Evolutionary conservation across 2,888 invertebrate genomes (phyloP), one percentile per base, ranked within the genome.

Genomic region (Hyposoter dolosus): DNA sequence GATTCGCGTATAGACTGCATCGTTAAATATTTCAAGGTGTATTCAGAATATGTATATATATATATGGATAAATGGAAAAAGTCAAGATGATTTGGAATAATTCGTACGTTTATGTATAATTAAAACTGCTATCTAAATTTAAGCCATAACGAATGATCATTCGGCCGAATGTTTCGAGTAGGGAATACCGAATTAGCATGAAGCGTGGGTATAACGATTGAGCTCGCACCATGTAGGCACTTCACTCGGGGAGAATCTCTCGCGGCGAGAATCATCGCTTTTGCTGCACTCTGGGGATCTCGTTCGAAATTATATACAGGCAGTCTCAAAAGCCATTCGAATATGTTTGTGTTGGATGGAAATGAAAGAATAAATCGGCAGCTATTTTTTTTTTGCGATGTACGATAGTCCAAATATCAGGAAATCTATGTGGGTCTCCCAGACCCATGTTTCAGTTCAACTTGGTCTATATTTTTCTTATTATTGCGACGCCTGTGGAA

Each of bases 141-240:
- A 56, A 47, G 47, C 35, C 63, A 19, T 71, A 40, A 63, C 68
- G 50, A 83, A 79, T 68, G 40, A 68, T 68, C 53, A 47, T 75
- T 79, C 60, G 40, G 68, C 28, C 47, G 65, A 77, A 68, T 28
- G 47, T 47, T 75, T 23, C 47, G 63, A 60, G 40, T 23, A 35
- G 17, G 23, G 7, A 66, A 65, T 17, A 45, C 77, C 43, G 60
- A 79, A 83, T 74, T 60, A 79, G 75, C 83, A 78, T 83, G 45
- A 84, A 84, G 75, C 75, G 53, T 68, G 12, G 65, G 72, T 63
- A 65, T 43, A 63, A 76, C 77, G 69, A 71, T 83, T 77, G 50
- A 56, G 45, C 68, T 78, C 56, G 82, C 76, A 43, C 15, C 71
- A 19, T 68, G 19, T 53, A 78, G 50, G 77, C 32, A 72, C 69